Conservation (phyloP, 2,888 invertebrate genomes). For the Trisateles emortualis region DNA sequence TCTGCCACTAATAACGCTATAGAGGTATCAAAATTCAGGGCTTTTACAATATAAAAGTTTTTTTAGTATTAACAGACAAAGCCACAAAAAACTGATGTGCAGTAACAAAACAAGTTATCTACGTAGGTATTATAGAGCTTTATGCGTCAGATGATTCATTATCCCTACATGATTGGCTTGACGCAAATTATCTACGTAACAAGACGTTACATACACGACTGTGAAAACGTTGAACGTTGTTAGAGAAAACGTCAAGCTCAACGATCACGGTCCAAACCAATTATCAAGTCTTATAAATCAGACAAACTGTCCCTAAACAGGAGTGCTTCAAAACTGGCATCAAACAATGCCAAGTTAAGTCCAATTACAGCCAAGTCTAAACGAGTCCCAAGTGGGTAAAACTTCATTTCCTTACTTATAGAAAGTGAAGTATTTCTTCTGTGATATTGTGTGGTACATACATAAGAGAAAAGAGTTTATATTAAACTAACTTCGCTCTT, state of each 20-base stretch:
- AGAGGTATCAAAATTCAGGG: too few species aligned
- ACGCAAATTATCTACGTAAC: neutral
- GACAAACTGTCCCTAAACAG: constrained; percentile 55
- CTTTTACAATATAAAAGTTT: too few species aligned
- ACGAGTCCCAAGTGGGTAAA: constrained; percentile 73
- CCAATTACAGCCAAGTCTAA: constrained; percentile 75
- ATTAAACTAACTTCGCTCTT: neutral
- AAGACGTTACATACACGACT: neutral
- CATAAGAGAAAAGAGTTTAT: neutral
- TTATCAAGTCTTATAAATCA: constrained; percentile 57
- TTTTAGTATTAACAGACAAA: too few species aligned
- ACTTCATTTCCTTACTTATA: constrained; percentile 64
- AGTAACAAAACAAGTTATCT: too few species aligned
- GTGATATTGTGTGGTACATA: constrained; percentile 47
- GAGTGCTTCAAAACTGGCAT: constrained; percentile 62
- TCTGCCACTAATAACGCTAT: too few species aligned
- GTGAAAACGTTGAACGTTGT: neutral
- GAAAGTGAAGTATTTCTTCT: constrained; percentile 75
- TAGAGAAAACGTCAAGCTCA: constrained; percentile 5
- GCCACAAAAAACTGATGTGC: too few species aligned
- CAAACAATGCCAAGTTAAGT: constrained; percentile 78
- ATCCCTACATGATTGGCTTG: neutral
- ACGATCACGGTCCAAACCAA: constrained; percentile 41
- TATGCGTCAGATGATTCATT: too few species aligned
- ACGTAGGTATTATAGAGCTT: too few species aligned